Evolutionary conservation across 2,113 vertebrate species (phyloP), one percentile per base, ranked within the genome.

Genomic region (Aleadryas rufinucha): DNA sequence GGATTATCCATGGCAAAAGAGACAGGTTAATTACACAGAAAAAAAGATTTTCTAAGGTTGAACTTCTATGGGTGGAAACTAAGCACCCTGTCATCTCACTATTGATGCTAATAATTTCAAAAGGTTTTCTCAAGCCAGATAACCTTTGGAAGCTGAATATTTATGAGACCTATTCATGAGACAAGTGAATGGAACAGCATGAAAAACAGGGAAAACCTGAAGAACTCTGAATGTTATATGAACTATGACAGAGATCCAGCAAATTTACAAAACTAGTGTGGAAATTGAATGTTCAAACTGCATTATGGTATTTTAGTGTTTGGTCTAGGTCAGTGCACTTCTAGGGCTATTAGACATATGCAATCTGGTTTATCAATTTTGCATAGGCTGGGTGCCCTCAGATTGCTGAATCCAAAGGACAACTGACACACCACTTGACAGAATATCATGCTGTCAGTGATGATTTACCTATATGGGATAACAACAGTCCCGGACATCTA

Each of bases 191-290:
- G 14, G 35, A 92, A 76, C 49, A 76, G 82, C 13, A 64, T 14
- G 12, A 71, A 66, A 20, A 59, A 22, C 27, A 84, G 10, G 23
- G 24, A 63, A 59, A 77, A 41, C 26, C 41, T 53, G 37, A 74
- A 87, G 26, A 69, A 41, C n/a, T 57, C 50, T 26, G 22, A 72
- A 78, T 5, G 1, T 24, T 50, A 9, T 37, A 54, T 4, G 37
- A 78, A 65, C n/a, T 31, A n/a, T 20, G 30, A 71, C 26, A 79
- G 30, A 84, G 31, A 85, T 26, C 6, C 24, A 71, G 22, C 22
- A 45, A 82, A 66, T 53, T 79, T 23, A 74, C 0, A 0, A 49
- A 26, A 37, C 10, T 31, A 26, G 15, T 24, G 11, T 1, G 1
- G n/a, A 90, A 75, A 92, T 3, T 1, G 4, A 53, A 31, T 28